phyloP scores from a whole-genome alignment of 1,140 invertebrate genomes.

The Coboldia fuscipes region DNA sequence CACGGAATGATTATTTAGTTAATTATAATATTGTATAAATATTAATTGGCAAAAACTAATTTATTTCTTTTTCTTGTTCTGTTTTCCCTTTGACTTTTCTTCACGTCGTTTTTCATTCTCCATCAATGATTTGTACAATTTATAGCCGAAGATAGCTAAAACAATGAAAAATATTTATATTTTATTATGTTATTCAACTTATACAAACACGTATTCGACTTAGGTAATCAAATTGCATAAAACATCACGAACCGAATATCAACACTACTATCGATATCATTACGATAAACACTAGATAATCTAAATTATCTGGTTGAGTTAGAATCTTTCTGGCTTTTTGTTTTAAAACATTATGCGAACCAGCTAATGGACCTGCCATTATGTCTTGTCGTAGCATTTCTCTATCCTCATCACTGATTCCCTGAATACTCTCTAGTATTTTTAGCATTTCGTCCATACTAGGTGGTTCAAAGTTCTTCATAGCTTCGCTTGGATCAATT shows the following conservation, averaged over 20 bases:
- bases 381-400: conserved; percentile 19
- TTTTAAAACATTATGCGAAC: background rate
- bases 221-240: background rate
- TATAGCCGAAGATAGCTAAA: conserved; percentile 69
- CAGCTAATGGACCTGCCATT: background rate
- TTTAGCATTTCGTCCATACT: conserved; percentile 27
- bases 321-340: background rate
- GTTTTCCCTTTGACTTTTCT: conserved; percentile 30
- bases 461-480: conserved; percentile 20
- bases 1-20: too few species aligned
- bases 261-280: background rate
- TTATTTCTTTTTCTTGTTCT: conserved; percentile 18
- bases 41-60: too few species aligned
- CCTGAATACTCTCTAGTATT: conserved; percentile 26
- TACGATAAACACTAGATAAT: background rate
- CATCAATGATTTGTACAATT: conserved; percentile 51
- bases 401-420: conserved; percentile 27
- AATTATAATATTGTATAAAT: too few species aligned
- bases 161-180: conserved; percentile 18
- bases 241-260: background rate
- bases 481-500: conserved; percentile 11
- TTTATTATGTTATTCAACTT: background rate
- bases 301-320: background rate
- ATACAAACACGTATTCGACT: background rate
- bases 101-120: conserved; percentile 46